phyloP scores from a whole-genome alignment of 2,888 invertebrate species.

The Stenolophus ochropezus region DNA sequence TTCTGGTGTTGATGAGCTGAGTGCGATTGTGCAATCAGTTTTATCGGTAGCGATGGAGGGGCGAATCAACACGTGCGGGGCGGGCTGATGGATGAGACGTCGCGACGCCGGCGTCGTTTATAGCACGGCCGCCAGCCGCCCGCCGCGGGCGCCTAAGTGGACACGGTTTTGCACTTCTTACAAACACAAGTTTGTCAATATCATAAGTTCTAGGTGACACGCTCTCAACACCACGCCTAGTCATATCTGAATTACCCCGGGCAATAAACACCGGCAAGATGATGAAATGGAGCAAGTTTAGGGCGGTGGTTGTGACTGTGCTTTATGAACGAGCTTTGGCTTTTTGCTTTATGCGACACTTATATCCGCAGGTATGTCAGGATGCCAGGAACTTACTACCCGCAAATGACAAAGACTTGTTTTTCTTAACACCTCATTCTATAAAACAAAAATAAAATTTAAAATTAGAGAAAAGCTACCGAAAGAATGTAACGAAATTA shows the following conservation, averaged over 20 bases:
- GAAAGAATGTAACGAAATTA: too few species aligned
- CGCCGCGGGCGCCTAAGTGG: constrained; percentile 52
- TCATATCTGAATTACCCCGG: constrained; percentile 35
- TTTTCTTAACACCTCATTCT: too few species aligned
- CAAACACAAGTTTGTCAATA: constrained; percentile 60
- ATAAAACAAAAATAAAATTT: too few species aligned
- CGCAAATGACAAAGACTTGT: neutral
- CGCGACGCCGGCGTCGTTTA: constrained; percentile 35
- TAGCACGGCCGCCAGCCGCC: constrained; percentile 41
- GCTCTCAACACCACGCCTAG: constrained; percentile 39
- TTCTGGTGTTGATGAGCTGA: neutral
- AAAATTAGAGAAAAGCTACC: too few species aligned
- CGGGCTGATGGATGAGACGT: constrained; percentile 52
- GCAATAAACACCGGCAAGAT: constrained; percentile 23
- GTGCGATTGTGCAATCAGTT: neutral
- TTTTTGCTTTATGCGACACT: constrained; percentile 5
- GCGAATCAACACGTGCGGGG: constrained; percentile 14
- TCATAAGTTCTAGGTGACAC: constrained; percentile 50
- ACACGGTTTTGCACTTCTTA: constrained; percentile 60
- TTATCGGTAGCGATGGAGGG: neutral
- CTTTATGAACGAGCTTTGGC: neutral
- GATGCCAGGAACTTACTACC: neutral
- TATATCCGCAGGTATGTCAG: neutral
- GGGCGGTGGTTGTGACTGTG: neutral
- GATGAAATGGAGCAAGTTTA: constrained; percentile 10